Conservation (phyloP, 1,140 invertebrate species). For the Aphelinus atriplicis region DNA sequence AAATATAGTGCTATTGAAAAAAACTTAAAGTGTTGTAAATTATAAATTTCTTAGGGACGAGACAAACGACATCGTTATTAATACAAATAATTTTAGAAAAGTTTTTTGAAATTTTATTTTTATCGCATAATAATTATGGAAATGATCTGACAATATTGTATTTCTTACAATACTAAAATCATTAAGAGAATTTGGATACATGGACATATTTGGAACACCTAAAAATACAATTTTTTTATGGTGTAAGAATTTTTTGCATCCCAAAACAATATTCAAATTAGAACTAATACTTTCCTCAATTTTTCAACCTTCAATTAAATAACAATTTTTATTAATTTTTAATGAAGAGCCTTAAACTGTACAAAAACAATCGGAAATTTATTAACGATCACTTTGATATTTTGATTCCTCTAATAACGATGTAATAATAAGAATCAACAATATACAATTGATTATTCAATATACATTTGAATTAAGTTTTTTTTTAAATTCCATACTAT, state of each 20-base stretch:
- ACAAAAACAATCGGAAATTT: constrained; percentile 52
- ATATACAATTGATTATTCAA: constrained; percentile 47
- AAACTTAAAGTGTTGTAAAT: no score
- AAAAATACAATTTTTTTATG: constrained; percentile 42
- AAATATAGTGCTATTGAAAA: no score
- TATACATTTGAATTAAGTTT: constrained; percentile 43
- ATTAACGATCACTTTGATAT: constrained; percentile 37
- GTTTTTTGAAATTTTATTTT: no score
- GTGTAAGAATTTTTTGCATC: not conserved
- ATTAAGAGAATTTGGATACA: no score
- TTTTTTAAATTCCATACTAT: constrained; percentile 52
- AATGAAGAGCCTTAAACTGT: constrained; percentile 52
- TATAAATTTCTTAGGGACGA: no score
- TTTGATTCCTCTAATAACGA: constrained; percentile 47
- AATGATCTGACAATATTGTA: no score
- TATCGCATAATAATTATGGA: no score
- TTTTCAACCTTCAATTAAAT: constrained; percentile 34
- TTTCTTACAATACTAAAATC: no score
- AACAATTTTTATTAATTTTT: constrained; percentile 45
- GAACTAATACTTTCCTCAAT: constrained; percentile 31
- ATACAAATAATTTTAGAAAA: no score
- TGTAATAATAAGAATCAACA: constrained; percentile 57
- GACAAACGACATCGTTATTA: no score
- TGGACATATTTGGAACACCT: not conserved
- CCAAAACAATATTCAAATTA: constrained; percentile 40